Base-by-base conservation (phyloP, 2,113 vertebrate genomes). In the Antigone vipio region DNA sequence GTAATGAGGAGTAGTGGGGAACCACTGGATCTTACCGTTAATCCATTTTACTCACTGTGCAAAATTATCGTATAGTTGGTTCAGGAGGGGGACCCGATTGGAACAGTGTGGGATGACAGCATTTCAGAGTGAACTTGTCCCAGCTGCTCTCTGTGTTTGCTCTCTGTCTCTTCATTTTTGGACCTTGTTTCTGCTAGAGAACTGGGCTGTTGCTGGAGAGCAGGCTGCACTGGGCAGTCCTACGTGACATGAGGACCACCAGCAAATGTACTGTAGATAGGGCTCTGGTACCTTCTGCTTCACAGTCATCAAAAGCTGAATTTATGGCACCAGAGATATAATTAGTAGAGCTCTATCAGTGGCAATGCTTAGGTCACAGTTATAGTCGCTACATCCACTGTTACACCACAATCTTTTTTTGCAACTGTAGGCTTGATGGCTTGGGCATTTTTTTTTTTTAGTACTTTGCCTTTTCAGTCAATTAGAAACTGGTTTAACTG, bases 211-310 rank as follows among this genome's bases (percentile, higher is more conserved):
- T 40, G 11, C 58, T 44, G 20, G 49, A 42, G 35, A 32, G 9
- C 45, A 44, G 38, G 34, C 64, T 40, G 50, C 0, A 2, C 59
- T 32, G 35, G 27, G 83, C 52, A 75, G 53, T 9, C 14, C 53
- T 26, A 3, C 1, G 1, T 44, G 72, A 30, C 62, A 23, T 0
- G 0, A 53, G 45, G 19, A 63, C 9, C 16, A 12, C 16, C 12
- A 35, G 85, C 52, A 56, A 10, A 16, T 7, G 22, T 23, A n/a
- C 35, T 50, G 10, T 14, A 4, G 10, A 14, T 4, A 42, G 34
- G 35, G 45, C 15, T 79, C 32, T 53, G 55, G 29, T 30, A 13
- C 35, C 60, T 55, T 44, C 58, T 30, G 19, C 84, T 68, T 68
- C 66, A 22, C 35, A 35, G 40, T 35, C 53, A 40, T 4, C 49